These are phyloP conservation scores for Synaphobranchus kaupii DNA, from an alignment of 2,797 vertebrate genomes.

Conservation along the genomic window DNA sequence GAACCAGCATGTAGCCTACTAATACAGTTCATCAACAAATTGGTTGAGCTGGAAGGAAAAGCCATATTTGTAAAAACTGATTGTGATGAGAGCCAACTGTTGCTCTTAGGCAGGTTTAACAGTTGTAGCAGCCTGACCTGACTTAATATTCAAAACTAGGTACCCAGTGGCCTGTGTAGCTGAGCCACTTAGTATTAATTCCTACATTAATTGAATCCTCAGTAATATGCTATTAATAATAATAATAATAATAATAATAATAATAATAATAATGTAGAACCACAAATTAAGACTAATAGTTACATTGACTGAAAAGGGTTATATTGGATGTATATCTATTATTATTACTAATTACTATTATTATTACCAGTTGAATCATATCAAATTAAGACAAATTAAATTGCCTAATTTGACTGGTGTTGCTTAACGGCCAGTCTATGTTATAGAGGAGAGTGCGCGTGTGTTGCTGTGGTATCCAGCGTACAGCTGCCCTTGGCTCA, in stretches of 20 bases:
- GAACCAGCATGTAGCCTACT: background rate
- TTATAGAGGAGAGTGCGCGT: background rate
- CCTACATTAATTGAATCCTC: too few species aligned
- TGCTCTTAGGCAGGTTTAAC: background rate
- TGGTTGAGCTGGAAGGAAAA: background rate
- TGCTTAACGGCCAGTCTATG: background rate
- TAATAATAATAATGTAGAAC: background rate
- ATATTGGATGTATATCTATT: too few species aligned
- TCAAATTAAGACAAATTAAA: background rate
- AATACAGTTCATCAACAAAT: background rate
- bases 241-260: background rate
- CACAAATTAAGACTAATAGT: too few species aligned
- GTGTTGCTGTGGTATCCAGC: background rate
- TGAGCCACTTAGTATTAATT: too few species aligned
- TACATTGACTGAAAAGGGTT: too few species aligned
- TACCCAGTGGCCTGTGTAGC: background rate
- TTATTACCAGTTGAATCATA: background rate
- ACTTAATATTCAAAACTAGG: background rate
- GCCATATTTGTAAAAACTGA: background rate
- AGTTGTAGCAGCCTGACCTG: background rate
- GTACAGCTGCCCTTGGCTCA: slow-evolving; percentile 5
- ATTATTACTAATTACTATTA: background rate
- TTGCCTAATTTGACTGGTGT: background rate
- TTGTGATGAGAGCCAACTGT: background rate
- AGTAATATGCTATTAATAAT: background rate